Base-by-base conservation (phyloP, 2,888 invertebrate species). In the Drosophila affinis region DNA sequence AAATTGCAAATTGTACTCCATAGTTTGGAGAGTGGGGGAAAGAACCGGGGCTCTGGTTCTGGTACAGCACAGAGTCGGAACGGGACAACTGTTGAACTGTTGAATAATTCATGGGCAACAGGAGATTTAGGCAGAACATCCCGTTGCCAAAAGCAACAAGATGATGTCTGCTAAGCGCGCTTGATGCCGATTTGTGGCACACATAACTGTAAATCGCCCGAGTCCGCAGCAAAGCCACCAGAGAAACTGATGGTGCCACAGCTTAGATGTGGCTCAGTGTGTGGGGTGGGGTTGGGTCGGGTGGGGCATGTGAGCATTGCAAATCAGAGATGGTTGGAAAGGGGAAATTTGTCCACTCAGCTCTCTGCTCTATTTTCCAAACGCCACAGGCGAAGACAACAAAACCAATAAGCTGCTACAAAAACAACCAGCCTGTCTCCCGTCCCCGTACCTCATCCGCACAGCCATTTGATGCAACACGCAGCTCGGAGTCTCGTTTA, bases 51-150 rank as follows among this genome's bases (percentile, higher is more conserved):
- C 52, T 24, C 32, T 24, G n/a, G n/a, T n/a, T n/a, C n/a, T n/a
- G n/a, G 53, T 45, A 46, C 2, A 14, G 49, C 5, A 12, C n/a
- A 46, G 47, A 9, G 9, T 29, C 9, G 7, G 27, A 29, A 10
- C 14, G 14, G 57, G 70, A 77, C 77, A 76, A 76, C 83, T 77
- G 78, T 77, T 77, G 77, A 89, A 87, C 86, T 86, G 83, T 75
- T 86, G 83, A 86, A 86, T 86, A 87, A 86, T 86, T 86, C 85
- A 86, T 86, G 83, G 83, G 60, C 83, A 78, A 82, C 89, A 74
- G 78, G 89, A 89, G 89, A 86, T 87, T 86, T 86, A 76, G 74
- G 81, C 87, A 74, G 85, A 29, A 29, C 29, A 29, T 29, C 29
- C 29, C 29, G 29, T 29, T 29, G 29, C 29, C 29, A 29, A 29